Evolutionary conservation across 2,113 vertebrate genomes (phyloP), one percentile per base, ranked within the genome.

Genomic region (Caretta caretta): DNA sequence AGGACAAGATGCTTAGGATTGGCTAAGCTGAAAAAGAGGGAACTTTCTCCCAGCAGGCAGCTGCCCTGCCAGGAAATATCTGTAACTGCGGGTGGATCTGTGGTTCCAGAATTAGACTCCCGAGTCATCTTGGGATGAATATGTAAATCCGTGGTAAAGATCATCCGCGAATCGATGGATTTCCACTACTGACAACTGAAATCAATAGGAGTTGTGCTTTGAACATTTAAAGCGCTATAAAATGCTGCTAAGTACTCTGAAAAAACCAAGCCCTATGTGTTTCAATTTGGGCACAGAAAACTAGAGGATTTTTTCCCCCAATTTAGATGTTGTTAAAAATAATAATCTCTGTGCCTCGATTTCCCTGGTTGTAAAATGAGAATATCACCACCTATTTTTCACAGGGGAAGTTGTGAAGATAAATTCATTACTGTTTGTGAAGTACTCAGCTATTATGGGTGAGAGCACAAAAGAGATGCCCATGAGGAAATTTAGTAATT

Each of bases 381-480:
- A 84, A 48, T 29, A 65, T 57, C 90, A 17, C 69, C 88, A 22
- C 24, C 56, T 80, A 6, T 1, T 90, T 90, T 22, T 91, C 31
- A 81, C 20, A 88, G 93, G 38, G 3, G 22, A 16, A 16, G 51
- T 2, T 90, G 50, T 38, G 24, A 56, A 82, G 46, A 86, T 11
- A 82, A 92, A 56, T 57, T 92, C 96, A 57, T 54, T n/a, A 3
- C 24, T 85, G 10, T 82, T 75, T 31, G 38, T 48, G 50, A 86
- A 51, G n/a, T 16, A 76, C 85, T 92, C 94, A 54, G 35, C 84
- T 46, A 87, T 8, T 48, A 35, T 83, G 6, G 6, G 22, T 96
- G 56, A 93, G 49, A 57, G 38, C 83, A 11, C 25, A 92, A 80
- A 65, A 87, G 54, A 25, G 4, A 7, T 75, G 24, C 57, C 42